Evolutionary conservation across 2,113 vertebrate genomes (phyloP).

Genomic region (Lophotis ruficrista): DNA sequence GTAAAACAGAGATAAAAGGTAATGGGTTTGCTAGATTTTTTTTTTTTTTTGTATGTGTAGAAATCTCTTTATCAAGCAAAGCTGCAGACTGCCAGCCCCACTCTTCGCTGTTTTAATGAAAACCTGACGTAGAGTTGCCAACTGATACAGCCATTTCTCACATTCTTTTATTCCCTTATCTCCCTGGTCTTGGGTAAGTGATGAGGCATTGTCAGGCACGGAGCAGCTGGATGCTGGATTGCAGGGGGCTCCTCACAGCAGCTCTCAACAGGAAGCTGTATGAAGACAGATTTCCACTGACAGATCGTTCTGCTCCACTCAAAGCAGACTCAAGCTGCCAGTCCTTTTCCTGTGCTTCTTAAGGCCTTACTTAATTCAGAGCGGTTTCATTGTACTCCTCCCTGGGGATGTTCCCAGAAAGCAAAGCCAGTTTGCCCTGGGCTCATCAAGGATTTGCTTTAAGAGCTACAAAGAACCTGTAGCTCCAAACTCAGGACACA

Average conservation of each 20-base stretch:
- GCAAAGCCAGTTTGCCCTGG: neutral
- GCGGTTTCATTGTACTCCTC: neutral
- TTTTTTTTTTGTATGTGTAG: neutral
- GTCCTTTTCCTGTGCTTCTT: neutral
- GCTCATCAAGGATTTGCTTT: neutral
- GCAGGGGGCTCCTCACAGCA: neutral
- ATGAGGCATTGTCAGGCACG: neutral
- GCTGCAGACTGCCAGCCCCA: slow-evolving; percentile 1
- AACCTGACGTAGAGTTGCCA: slow-evolving; percentile 41
- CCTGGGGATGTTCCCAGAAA: neutral
- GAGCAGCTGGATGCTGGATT: neutral
- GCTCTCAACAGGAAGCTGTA: neutral
- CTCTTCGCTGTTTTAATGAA: slow-evolving; percentile 64
- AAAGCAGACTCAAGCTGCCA: neutral
- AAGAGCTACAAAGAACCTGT: neutral
- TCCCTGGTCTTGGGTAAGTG: slow-evolving; percentile 43
- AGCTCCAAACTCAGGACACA: neutral
- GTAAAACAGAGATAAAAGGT: slow-evolving; percentile 65
- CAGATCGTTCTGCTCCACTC: neutral
- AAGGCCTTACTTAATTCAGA: neutral
- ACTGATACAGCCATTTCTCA: slow-evolving; percentile 56
- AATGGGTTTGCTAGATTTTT: slow-evolving; percentile 39
- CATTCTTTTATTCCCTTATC: slow-evolving; percentile 60
- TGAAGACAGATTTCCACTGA: neutral
- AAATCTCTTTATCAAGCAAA: slow-evolving; percentile 68